Conservation (phyloP, 2,888 invertebrate species). For the Drosophila mimetica region DNA sequence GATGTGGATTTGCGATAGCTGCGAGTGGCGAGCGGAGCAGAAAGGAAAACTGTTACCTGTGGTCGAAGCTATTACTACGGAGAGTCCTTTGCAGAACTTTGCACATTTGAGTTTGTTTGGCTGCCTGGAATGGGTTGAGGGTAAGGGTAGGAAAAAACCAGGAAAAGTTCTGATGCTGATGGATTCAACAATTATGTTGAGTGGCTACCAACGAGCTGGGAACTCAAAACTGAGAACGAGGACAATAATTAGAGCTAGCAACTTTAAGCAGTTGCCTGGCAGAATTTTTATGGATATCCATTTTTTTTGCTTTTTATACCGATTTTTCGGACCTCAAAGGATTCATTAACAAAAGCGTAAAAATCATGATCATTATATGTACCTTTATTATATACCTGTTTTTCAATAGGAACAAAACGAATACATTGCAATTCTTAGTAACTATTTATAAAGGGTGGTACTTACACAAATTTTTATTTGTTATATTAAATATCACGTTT, state of each 20-base stretch:
- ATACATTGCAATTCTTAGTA: no score
- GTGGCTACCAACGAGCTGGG: constrained; percentile 39
- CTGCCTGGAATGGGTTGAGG: constrained; percentile 11
- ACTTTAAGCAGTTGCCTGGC: constrained; percentile 5
- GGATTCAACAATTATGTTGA: constrained; percentile 45
- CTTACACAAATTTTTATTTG: no score
- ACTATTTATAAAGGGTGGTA: no score
- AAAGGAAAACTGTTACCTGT: constrained; percentile 45
- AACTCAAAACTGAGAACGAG: constrained; percentile 22
- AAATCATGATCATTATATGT: no score
- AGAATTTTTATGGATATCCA: not conserved
- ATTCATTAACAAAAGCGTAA: no score
- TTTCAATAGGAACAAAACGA: no score
- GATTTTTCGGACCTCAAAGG: no score
- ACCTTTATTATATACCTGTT: no score
- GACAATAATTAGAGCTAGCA: constrained; percentile 28
- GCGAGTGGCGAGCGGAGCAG: constrained; percentile 14
- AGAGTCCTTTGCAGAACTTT: constrained; percentile 55
- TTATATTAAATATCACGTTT: no score
- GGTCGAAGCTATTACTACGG: constrained; percentile 46
- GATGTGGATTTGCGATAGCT: constrained; percentile 59
- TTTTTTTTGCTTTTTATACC: no score
- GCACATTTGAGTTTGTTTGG: constrained; percentile 38
- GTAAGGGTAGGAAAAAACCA: not conserved
- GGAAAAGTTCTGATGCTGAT: constrained; percentile 40